Base-by-base conservation (phyloP, 1,140 invertebrate species). In the Lepidostoma basale region DNA sequence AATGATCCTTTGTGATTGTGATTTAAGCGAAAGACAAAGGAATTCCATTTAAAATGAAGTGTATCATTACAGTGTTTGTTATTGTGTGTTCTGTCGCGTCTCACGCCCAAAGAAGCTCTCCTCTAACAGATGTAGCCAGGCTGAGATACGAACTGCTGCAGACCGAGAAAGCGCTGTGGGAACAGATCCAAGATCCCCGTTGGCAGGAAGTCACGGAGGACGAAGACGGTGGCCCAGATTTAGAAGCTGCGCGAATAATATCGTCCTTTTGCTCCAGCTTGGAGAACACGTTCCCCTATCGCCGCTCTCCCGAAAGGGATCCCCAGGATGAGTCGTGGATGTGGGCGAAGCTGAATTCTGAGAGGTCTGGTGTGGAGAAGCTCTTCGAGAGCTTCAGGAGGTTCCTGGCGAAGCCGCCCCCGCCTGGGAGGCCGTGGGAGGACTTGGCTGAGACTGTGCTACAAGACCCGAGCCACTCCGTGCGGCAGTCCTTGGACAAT, bases 381-480 rank as follows among this genome's bases (percentile, higher is more conserved):
- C 74, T 88, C 8, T 90, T 89, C 72, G 81, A 81, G 67, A 82
- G 82, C 3, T 90, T 89, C 71, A 73, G 86, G 2, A 76, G 84
- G 52, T 86, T 87, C 71, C 81, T 86, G 73, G 83, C 83, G 74
- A 84, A 78, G 40, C 76, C 47, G 23, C 84, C 76, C 14, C 83
- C 80, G 14, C 84, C 79, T 3, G 76, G 76, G 40, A 81, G 79
- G 47, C 85, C 85, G n/a, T 88, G 89, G 81, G 68, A 84, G 9
- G 85, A 89, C 76, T 77, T 92, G 42, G 84, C 87, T 0, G 83
- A 89, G 36, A 82, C 83, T 0, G 79, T 90, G 16, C 75, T 91
- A 14, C 79, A 82, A 39, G 86, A 89, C 72, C 76, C 83, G 0
- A 84, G 81, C 44, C 76, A 77, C 8, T 84, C 85, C 0, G 81